phyloP scores from a whole-genome alignment of 2,113 vertebrate genomes.

The Rutilus rutilus region DNA sequence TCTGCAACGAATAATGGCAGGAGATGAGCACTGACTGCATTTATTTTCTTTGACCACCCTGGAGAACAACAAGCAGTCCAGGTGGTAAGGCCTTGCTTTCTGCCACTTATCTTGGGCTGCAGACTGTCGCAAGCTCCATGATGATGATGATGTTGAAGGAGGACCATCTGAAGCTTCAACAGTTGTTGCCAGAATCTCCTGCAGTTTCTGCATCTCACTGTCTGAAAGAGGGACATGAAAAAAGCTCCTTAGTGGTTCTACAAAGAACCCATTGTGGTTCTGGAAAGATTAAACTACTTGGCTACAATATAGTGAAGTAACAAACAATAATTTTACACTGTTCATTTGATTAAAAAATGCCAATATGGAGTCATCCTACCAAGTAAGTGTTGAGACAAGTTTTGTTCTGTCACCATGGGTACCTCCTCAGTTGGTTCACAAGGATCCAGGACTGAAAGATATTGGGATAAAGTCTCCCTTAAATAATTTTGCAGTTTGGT shows the following conservation, averaged over 20 bases:
- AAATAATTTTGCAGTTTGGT: not conserved
- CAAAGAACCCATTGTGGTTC: too few relatives aligned
- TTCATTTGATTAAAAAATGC: too few relatives aligned
- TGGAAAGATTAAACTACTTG: too few relatives aligned
- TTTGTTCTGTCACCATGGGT: not conserved
- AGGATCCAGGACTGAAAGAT: not conserved
- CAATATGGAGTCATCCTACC: too few relatives aligned
- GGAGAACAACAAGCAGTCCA: not conserved
- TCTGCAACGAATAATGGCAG: too few relatives aligned
- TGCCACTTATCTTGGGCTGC: not conserved
- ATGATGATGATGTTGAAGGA: not conserved
- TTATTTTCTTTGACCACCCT: too few relatives aligned
- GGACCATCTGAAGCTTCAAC: slow-evolving; percentile 5
- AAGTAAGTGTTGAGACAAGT: too few relatives aligned
- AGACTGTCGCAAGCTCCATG: not conserved
- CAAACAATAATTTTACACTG: too few relatives aligned
- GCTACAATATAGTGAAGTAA: too few relatives aligned
- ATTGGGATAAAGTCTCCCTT: not conserved
- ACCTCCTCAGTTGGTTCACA: not conserved
- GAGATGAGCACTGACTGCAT: too few relatives aligned
- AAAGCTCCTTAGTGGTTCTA: too few relatives aligned
- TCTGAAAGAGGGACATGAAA: too few relatives aligned
- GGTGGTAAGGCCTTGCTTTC: not conserved
- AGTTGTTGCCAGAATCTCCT: slow-evolving; percentile 9
- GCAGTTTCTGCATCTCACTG: not conserved